Evolutionary conservation across 2,888 invertebrate species (phyloP).

Genomic region (Tenthredo livida): DNA sequence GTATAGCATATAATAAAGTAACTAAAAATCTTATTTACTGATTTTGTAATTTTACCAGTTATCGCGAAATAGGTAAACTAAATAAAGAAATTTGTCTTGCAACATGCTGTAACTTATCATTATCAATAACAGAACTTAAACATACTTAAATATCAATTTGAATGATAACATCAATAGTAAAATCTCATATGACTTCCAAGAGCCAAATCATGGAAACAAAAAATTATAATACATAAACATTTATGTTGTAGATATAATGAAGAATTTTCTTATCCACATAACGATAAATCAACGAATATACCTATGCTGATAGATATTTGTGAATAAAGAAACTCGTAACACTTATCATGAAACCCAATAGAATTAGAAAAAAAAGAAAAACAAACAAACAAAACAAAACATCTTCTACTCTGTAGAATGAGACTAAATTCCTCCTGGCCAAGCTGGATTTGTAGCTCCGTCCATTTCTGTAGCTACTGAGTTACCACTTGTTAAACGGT

Average conservation of each 20-base stretch:
- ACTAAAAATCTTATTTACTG: background rate
- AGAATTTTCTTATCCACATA: background rate
- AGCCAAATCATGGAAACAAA: background rate
- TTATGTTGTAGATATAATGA: background rate
- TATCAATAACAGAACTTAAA: background rate
- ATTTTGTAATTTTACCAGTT: no score
- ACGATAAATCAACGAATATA: background rate
- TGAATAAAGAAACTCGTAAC: background rate
- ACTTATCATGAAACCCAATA: background rate
- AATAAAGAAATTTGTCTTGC: background rate
- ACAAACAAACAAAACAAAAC: no score
- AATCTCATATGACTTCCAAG: background rate
- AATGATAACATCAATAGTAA: background rate
- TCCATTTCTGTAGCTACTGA: conserved; percentile 80
- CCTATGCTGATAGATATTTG: background rate
- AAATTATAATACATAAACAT: background rate
- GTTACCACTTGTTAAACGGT: conserved; percentile 79
- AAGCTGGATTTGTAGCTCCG: conserved; percentile 79
- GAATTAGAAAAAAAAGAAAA: no score
- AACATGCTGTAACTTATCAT: background rate
- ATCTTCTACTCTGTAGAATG: background rate
- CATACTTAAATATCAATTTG: background rate
- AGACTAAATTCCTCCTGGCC: background rate
- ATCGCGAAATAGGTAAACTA: background rate
- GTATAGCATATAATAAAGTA: background rate